These are phyloP conservation scores for Epizoanthus illoricatus DNA, from an alignment of 92 coral and sea anemone species.

Conservation along the genomic window DNA sequence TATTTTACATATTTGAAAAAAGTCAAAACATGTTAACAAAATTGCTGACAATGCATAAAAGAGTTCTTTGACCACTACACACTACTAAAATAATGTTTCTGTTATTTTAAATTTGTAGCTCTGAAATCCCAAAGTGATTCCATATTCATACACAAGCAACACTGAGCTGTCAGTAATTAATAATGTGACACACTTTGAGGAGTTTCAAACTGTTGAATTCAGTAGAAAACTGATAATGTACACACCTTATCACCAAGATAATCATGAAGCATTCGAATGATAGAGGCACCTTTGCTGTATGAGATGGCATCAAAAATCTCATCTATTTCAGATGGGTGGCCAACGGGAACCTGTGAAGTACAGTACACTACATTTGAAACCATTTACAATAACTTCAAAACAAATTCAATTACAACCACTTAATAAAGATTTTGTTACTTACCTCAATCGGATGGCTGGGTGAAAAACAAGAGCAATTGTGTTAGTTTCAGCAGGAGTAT, in stretches of 20 bases:
- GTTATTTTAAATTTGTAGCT: no score
- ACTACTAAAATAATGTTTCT: no score
- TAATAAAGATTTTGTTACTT: neutral
- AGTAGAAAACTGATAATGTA: neutral
- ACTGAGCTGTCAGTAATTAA: no score
- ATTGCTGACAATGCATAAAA: no score
- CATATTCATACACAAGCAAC: no score
- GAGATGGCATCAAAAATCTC: slow-evolving; percentile 97
- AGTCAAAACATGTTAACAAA: no score
- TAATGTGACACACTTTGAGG: neutral
- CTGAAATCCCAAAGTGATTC: no score
- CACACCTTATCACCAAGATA: slow-evolving; percentile 92
- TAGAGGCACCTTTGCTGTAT: slow-evolving; percentile 97
- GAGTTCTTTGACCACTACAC: no score
- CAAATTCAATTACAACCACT: neutral
- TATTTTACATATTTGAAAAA: no score
- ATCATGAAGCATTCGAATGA: slow-evolving; percentile 93
- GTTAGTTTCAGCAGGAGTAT: neutral
- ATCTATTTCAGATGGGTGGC: slow-evolving; percentile 93
- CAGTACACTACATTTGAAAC: neutral
- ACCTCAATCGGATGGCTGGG: slow-evolving; percentile 98
- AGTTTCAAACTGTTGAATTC: neutral
- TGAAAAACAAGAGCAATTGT: slow-evolving; percentile 17
- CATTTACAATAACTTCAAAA: neutral
- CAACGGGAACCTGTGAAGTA: slow-evolving; percentile 81